Conservation (phyloP, 2,113 vertebrate genomes). For the Cercocebus atys region DNA sequence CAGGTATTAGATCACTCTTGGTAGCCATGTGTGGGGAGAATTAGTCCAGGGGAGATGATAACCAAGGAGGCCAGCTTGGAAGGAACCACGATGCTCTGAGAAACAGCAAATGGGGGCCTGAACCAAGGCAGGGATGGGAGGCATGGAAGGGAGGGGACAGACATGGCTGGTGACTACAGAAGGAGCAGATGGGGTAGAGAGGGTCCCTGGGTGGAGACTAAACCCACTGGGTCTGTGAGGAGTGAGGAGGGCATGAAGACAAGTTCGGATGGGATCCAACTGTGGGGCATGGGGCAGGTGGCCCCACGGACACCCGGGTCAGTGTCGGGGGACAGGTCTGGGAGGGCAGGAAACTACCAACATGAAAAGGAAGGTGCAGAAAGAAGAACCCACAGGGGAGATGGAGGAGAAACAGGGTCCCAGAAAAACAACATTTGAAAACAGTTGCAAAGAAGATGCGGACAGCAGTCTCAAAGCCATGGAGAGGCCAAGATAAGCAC, state of each 20-base stretch:
- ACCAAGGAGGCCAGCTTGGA: background rate
- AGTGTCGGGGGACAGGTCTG: background rate
- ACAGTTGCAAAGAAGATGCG: background rate
- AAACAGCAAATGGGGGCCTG: background rate
- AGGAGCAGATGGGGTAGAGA: background rate
- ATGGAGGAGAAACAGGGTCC: too few species aligned
- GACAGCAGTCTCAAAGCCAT: background rate
- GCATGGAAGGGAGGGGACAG: background rate
- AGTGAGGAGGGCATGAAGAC: too few species aligned
- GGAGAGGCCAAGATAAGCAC: background rate
- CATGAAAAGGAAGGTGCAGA: background rate
- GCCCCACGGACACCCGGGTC: background rate
- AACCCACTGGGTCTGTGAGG: background rate
- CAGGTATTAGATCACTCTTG: too few species aligned
- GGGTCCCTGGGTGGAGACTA: background rate
- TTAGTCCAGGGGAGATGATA: background rate
- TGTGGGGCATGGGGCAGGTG: too few species aligned
- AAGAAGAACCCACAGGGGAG: background rate
- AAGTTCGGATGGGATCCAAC: background rate
- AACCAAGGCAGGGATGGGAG: background rate
- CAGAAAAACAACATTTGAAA: background rate
- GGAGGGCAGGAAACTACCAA: background rate
- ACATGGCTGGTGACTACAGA: background rate
- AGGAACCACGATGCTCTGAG: background rate
- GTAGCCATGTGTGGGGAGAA: fast-evolving